These are phyloP conservation scores for Cryptosula pallasiana DNA, from an alignment of 2,888 invertebrate species.

Conservation along the genomic window DNA sequence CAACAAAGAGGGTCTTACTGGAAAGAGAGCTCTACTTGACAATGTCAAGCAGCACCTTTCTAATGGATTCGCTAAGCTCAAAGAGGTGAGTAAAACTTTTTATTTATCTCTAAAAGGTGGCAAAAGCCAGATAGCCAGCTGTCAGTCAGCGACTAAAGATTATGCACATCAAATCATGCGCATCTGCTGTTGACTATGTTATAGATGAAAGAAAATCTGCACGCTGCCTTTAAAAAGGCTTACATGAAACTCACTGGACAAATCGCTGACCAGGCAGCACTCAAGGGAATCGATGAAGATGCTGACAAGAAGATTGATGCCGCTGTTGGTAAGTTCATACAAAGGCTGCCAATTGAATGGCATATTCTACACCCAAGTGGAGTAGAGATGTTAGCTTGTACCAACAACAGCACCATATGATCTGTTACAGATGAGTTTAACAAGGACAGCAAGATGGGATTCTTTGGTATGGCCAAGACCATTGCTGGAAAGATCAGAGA, in stretches of 20 bases:
- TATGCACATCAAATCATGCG: too few species aligned
- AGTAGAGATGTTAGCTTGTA: too few species aligned
- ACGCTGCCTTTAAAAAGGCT: neutral
- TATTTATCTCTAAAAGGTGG: too few species aligned
- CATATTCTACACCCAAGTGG: too few species aligned
- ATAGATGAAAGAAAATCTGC: neutral
- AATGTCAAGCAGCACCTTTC: neutral
- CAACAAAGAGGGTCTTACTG: conserved; percentile 5
- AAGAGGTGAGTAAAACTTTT: conserved; percentile 9
- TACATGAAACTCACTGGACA: neutral
- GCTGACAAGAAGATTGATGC: conserved; percentile 15
- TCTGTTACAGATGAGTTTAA: conserved; percentile 15
- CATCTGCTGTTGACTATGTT: neutral
- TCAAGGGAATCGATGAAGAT: conserved; percentile 7
- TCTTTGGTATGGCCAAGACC: neutral
- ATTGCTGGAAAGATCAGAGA: conserved; percentile 14
- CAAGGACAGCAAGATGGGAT: conserved; percentile 8
- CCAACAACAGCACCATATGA: too few species aligned
- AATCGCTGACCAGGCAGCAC: neutral
- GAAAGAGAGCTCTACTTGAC: neutral
- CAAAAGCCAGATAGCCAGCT: too few species aligned
- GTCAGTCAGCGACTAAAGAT: too few species aligned
- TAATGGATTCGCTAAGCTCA: neutral
- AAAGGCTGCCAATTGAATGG: too few species aligned
- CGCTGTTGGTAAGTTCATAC: neutral